Percentiles rank a stretch among this genome's conserved stretches.
Conservation (phyloP, 2,888 invertebrate genomes). For the Ganaspis brasiliensis region DNA sequence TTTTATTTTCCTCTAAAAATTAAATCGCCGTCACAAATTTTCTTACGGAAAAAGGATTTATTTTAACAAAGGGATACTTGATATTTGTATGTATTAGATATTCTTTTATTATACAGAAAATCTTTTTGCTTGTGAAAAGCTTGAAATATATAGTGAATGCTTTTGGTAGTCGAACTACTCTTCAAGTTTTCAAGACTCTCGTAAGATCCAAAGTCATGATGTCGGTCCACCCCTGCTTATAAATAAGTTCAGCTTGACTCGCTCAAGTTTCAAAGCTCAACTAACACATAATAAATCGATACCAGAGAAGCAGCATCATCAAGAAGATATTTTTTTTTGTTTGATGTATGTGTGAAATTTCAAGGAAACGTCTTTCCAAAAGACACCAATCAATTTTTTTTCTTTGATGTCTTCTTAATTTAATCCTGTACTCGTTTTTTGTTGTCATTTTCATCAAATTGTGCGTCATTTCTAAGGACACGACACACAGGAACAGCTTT, state of each 20-base stretch:
- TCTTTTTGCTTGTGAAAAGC: slow-evolving; percentile 4
- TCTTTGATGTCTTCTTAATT: slow-evolving; percentile 8
- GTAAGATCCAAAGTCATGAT: slow-evolving; percentile 13
- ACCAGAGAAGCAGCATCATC: slow-evolving; percentile 40
- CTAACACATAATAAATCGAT: slow-evolving; percentile 42
- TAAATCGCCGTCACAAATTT: neutral
- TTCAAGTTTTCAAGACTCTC: slow-evolving; percentile 35
- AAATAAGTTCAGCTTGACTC: slow-evolving; percentile 13
- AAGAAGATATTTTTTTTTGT: neutral
- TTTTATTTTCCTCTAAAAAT: neutral
- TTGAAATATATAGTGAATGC: slow-evolving; percentile 20
- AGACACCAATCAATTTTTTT: slow-evolving; percentile 36
- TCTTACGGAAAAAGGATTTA: neutral
- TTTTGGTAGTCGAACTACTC: slow-evolving; percentile 35
- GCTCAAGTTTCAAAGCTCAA: slow-evolving; percentile 29
- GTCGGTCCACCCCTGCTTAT: slow-evolving; percentile 31
- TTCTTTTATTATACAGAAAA: slow-evolving; percentile 5
- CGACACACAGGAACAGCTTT: neutral
- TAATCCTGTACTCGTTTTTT: slow-evolving; percentile 5
- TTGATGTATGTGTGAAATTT: neutral
- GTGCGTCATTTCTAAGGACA: neutral
- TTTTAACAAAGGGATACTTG: neutral
- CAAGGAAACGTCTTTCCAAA: slow-evolving; percentile 17
- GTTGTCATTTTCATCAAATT: neutral
- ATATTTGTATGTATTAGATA: slow-evolving; percentile 5